phyloP scores from a whole-genome alignment of 2,797 vertebrate genomes.

The Alcedo atthis region DNA sequence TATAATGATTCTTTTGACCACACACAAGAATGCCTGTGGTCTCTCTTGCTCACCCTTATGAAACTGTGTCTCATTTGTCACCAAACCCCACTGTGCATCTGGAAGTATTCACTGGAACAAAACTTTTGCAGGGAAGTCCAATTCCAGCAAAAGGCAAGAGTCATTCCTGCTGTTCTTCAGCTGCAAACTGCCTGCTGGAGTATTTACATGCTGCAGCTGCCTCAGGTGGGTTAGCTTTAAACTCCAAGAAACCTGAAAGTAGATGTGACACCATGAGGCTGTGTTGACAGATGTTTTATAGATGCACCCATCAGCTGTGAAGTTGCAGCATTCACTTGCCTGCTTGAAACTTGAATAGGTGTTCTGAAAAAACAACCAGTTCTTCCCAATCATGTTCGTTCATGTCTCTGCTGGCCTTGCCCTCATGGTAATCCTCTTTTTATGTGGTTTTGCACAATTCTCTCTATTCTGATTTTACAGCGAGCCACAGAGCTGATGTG shows the following conservation, averaged over 20 bases:
- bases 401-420: background rate
- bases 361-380: background rate
- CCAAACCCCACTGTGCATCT: background rate
- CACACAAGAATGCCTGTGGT: accelerated
- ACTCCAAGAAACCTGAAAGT: background rate
- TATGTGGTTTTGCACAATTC: background rate
- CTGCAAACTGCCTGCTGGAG: background rate
- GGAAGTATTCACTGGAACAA: background rate
- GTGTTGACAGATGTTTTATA: background rate
- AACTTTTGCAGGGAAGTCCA: background rate
- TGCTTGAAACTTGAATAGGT: background rate
- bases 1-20: background rate
- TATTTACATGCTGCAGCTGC: background rate
- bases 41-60: background rate
- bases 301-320: background rate
- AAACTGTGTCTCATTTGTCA: background rate
- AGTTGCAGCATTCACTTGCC: background rate
- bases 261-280: background rate
- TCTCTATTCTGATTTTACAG: background rate
- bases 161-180: background rate
- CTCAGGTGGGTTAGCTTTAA: background rate
- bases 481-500: background rate
- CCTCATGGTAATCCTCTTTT: background rate
- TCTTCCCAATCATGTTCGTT: background rate
- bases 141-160: background rate